These are phyloP conservation scores for Percopsis omiscomaycus DNA, from an alignment of 2,797 vertebrate species.

Conservation along the genomic window DNA sequence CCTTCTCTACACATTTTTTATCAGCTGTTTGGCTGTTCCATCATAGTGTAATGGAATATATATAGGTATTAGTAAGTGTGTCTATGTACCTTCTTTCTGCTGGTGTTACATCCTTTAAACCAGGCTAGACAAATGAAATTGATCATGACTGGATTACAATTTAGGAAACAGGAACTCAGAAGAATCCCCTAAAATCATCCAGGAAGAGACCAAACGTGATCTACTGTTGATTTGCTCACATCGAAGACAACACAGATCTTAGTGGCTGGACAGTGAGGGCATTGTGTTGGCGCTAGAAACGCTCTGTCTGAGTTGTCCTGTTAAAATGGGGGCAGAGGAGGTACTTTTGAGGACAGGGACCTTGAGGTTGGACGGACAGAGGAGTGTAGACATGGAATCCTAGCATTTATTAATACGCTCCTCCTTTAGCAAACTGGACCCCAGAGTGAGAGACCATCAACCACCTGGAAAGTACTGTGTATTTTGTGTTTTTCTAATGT, in stretches of 20 bases:
- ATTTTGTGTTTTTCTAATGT: too few relatives aligned
- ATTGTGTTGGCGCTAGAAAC: slow-evolving; percentile 34
- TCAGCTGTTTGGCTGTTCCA: too few relatives aligned
- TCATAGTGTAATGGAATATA: too few relatives aligned
- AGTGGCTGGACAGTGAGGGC: slow-evolving; percentile 16
- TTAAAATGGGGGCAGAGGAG: slow-evolving; percentile 6
- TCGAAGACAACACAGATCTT: neutral
- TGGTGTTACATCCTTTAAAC: too few relatives aligned
- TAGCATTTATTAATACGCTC: slow-evolving; percentile 50
- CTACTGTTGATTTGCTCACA: slow-evolving; percentile 45
- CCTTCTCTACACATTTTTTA: too few relatives aligned
- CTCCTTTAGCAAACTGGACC: slow-evolving; percentile 22
- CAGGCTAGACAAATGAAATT: neutral
- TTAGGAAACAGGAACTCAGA: slow-evolving; percentile 12
- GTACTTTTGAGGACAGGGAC: slow-evolving; percentile 43
- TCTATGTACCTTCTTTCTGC: too few relatives aligned
- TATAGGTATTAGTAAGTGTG: too few relatives aligned
- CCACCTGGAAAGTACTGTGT: too few relatives aligned
- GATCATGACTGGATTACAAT: neutral
- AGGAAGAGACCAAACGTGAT: slow-evolving; percentile 34
- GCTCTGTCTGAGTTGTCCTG: neutral
- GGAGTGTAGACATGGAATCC: slow-evolving; percentile 32
- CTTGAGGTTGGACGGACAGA: slow-evolving; percentile 38
- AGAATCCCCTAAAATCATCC: neutral
- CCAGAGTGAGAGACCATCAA: neutral